These are phyloP conservation scores for Hippocampus guttulatus DNA, from an alignment of 2,113 vertebrate genomes.

Conservation along the genomic window DNA sequence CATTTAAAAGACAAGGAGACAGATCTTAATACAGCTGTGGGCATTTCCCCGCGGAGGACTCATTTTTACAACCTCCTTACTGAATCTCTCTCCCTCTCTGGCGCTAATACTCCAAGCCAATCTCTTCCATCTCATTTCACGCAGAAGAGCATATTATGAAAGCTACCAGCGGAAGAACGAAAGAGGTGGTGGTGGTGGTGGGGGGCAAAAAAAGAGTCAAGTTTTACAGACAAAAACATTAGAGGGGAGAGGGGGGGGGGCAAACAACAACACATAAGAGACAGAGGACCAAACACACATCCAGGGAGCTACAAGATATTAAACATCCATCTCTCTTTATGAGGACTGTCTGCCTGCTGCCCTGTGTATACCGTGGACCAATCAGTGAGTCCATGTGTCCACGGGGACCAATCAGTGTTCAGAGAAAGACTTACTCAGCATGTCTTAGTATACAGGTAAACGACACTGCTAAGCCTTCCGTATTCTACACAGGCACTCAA, in stretches of 20 bases:
- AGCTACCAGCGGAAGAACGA: constrained; percentile 42
- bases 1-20: constrained; percentile 64
- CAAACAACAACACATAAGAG: constrained; percentile 27
- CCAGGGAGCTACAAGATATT: constrained; percentile 46
- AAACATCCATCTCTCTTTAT: constrained; percentile 51
- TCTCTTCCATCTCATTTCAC: constrained; percentile 57
- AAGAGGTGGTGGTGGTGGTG: constrained; percentile 9
- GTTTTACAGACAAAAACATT: constrained; percentile 12
- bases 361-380: constrained; percentile 38
- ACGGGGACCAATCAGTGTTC: constrained; percentile 56
- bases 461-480: constrained; percentile 32
- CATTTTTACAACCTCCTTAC: constrained; percentile 64
- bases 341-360: constrained; percentile 41
- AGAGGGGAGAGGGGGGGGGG: background rate
- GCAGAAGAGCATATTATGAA: constrained; percentile 48
- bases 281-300: constrained; percentile 38
- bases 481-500: constrained; percentile 1
- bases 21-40: constrained; percentile 67
- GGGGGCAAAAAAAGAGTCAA: constrained; percentile 12
- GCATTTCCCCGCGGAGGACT: constrained; percentile 66
- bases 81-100: constrained; percentile 37
- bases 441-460: constrained; percentile 56
- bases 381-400: constrained; percentile 46
- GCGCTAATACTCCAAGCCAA: constrained; percentile 53
- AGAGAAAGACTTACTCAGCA: constrained; percentile 55